Evolutionary conservation across 2,113 vertebrate genomes (phyloP).

Genomic region (Ammodytes dubius): DNA sequence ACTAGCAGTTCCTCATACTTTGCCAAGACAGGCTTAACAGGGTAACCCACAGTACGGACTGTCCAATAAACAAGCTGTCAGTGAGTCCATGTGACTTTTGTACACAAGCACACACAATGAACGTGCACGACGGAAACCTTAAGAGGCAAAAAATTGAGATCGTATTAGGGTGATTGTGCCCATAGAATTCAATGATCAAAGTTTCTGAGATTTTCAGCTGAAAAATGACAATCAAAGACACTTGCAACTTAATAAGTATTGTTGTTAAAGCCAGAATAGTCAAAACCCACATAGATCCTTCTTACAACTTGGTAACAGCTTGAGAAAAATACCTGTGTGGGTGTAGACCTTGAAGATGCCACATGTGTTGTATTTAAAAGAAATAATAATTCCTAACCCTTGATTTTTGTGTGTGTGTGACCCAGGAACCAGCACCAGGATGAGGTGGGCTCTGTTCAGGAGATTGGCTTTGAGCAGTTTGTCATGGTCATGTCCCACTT

Average conservation of each 20-base stretch:
- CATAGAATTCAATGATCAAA: background rate
- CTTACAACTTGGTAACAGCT: background rate
- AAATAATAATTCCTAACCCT: background rate
- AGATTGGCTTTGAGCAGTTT: constrained; percentile 95
- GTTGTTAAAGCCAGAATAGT: background rate
- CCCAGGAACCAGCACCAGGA: constrained; percentile 89
- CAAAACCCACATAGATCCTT: background rate
- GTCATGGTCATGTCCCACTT: constrained; percentile 96
- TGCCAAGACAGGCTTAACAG: background rate
- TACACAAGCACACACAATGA: background rate
- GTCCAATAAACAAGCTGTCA: background rate
- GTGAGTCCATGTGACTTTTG: constrained; percentile 2
- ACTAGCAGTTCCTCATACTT: background rate
- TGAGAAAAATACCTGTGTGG: background rate
- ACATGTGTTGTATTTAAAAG: background rate
- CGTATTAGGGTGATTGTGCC: background rate
- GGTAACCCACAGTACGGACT: background rate
- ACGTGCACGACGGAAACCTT: background rate
- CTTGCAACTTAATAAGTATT: no score
- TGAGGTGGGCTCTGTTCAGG: constrained; percentile 79
- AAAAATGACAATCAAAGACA: background rate
- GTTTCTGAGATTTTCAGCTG: background rate
- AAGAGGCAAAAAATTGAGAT: background rate
- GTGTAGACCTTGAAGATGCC: background rate
- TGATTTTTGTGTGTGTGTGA: background rate